Base-by-base conservation (phyloP, 1,140 invertebrate genomes). In the Musca domestica region DNA sequence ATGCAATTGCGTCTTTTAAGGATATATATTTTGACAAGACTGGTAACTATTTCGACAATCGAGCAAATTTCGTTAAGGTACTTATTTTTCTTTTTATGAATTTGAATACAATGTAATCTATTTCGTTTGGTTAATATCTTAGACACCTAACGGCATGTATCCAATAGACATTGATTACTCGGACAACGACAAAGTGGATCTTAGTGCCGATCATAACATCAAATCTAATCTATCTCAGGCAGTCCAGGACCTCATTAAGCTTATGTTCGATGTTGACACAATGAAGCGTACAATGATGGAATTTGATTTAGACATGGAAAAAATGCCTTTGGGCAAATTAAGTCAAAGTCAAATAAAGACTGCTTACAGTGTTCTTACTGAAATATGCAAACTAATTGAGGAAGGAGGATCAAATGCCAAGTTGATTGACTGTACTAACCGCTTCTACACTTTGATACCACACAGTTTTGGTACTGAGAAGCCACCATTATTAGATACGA, bases 321-420 rank as follows among this genome's bases (percentile, higher is more conserved):
- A 98, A 84, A 97, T 99, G 96, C 97, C 97, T 0, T 83, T 99
- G 2, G 97, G 96, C 52, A 99, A 99, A 85, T 80, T 99, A 0
- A 98, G 96, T 12, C 90, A 92, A 74, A 90, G 90, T 69, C 96
- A 99, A 84, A 91, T 99, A 46, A 87, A 93, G 74, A 85, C 88
- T 56, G 96, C 95, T 0, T 99, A 93, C 76, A 83, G 80, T 46
- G 89, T 97, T 19, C 81, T 99, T 1, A 90, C 86, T 1, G 91
- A 97, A 74, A 80, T 97, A 17, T 88, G 92, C 73, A 81, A 87
- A 30, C 76, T 91, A 10, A 82, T 93, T 5, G 82, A 87, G 65
- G 83, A 82, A 10, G 82, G 82, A 12, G 80, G 83, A 20, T 74
- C 83, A 1, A 85, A 86, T 12, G 83, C 80, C 1, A 81, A 83